Evolutionary conservation across 2,797 vertebrate genomes (phyloP).

Genomic region (Thunnus albacares): DNA sequence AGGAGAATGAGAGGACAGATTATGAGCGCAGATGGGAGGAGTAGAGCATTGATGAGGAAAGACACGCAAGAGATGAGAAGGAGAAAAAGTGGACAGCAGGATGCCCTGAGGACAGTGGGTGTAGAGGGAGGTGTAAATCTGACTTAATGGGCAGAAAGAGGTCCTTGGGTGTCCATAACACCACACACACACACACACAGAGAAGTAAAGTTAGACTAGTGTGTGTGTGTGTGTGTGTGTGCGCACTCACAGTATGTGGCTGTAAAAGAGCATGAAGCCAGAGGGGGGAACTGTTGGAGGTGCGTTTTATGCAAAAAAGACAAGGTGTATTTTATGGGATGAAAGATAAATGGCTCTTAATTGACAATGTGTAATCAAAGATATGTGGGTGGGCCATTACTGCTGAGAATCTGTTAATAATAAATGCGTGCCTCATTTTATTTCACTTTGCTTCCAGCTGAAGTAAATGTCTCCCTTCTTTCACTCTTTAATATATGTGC

Average conservation of each 20-base stretch:
- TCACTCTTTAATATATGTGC: background rate
- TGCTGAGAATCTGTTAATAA: slow-evolving; percentile 32
- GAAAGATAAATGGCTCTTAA: slow-evolving; percentile 69
- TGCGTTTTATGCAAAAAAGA: slow-evolving; percentile 54
- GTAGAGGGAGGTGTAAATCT: slow-evolving; percentile 65
- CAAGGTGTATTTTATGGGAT: slow-evolving; percentile 60
- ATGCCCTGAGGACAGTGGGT: slow-evolving; percentile 39
- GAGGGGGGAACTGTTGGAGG: slow-evolving; percentile 38
- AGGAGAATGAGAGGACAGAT: slow-evolving; percentile 27
- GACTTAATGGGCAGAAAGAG: slow-evolving; percentile 57
- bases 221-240: slow-evolving; percentile 7
- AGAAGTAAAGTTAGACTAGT: background rate
- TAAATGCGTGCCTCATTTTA: slow-evolving; percentile 29
- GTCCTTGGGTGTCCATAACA: slow-evolving; percentile 44
- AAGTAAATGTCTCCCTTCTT: slow-evolving; percentile 24
- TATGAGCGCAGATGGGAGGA: slow-evolving; percentile 32
- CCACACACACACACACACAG: slow-evolving; percentile 13
- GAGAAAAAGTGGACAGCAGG: slow-evolving; percentile 42
- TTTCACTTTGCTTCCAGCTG: slow-evolving; percentile 32
- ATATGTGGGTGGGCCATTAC: slow-evolving; percentile 29
- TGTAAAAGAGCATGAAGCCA: slow-evolving; percentile 33
- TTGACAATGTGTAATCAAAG: slow-evolving; percentile 59
- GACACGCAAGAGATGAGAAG: slow-evolving; percentile 21
- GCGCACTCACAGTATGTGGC: slow-evolving; percentile 16
- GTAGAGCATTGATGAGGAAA: slow-evolving; percentile 25